These are phyloP conservation scores for Albula goreensis DNA, from an alignment of 2,113 vertebrate genomes.

Conservation along the genomic window DNA sequence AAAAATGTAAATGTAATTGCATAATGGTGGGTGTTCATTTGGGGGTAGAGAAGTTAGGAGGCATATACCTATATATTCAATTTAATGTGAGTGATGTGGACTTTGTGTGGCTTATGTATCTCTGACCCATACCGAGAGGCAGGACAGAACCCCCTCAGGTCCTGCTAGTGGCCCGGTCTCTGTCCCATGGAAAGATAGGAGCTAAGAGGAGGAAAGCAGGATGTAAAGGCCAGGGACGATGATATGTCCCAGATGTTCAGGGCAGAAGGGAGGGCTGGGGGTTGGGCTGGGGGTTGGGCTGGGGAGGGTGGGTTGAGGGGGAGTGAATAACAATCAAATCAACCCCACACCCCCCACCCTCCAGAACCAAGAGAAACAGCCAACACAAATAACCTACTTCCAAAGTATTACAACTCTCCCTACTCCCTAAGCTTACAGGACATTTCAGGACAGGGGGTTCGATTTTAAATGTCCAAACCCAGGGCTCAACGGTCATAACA, in stretches of 20 bases:
- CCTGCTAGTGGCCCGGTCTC: neutral
- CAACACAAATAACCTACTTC: neutral
- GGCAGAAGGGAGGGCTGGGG: neutral
- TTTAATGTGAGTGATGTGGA: neutral
- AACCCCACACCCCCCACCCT: neutral
- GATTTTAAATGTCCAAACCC: neutral
- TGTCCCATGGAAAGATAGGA: neutral
- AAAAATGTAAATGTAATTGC: neutral
- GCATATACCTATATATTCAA: neutral
- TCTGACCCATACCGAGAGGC: neutral
- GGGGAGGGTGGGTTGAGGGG: neutral
- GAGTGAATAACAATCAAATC: neutral
- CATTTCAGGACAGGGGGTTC: neutral
- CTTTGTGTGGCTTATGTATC: neutral
- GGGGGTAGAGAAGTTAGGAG: neutral
- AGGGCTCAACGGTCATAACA: no score
- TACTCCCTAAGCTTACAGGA: neutral
- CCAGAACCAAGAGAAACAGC: neutral
- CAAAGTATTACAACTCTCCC: neutral
- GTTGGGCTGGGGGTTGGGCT: no score
- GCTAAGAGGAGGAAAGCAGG: neutral
- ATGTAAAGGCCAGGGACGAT: neutral
- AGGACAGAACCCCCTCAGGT: neutral
- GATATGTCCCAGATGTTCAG: slow-evolving; percentile 5
- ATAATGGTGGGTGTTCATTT: neutral